These are phyloP conservation scores for Nibea albiflora DNA, from an alignment of 2,113 vertebrate genomes.

Conservation along the genomic window DNA sequence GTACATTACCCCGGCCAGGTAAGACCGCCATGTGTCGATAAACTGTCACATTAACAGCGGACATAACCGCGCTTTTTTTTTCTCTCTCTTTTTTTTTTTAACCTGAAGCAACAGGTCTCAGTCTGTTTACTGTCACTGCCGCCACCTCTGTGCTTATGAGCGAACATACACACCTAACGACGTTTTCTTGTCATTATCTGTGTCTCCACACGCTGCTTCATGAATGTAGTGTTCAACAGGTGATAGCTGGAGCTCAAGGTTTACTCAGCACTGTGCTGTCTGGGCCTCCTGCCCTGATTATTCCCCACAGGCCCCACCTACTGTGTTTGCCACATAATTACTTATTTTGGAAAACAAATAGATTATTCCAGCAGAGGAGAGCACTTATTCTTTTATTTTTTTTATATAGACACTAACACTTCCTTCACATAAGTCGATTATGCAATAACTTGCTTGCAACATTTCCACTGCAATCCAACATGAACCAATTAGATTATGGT, in stretches of 20 bases:
- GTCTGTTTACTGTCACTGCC: conserved; percentile 22
- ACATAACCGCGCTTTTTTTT: background rate
- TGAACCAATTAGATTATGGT: conserved; percentile 41
- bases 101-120: conserved; percentile 62
- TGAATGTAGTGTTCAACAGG: conserved; percentile 58
- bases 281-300: conserved; percentile 53
- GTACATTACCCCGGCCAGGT: conserved; percentile 68
- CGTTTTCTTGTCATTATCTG: background rate
- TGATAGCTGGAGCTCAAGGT: conserved; percentile 40
- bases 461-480: background rate
- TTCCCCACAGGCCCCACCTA: conserved; percentile 62
- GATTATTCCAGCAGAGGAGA: conserved; percentile 30
- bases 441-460: conserved; percentile 21
- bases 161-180: background rate
- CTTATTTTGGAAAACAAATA: conserved; percentile 29
- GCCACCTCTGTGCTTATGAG: conserved; percentile 21
- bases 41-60: background rate
- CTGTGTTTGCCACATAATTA: conserved; percentile 44
- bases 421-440: conserved; percentile 27
- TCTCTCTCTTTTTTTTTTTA: background rate
- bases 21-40: conserved; percentile 51
- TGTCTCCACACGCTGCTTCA: background rate
- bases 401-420: background rate
- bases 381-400: conserved; percentile 1
- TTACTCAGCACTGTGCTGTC: conserved; percentile 19